Evolutionary conservation across 37 sponge, comb jelly and placozoan species (phyloP), one percentile per base, ranked within the genome.

Genomic region (Tethya wilhelma): DNA sequence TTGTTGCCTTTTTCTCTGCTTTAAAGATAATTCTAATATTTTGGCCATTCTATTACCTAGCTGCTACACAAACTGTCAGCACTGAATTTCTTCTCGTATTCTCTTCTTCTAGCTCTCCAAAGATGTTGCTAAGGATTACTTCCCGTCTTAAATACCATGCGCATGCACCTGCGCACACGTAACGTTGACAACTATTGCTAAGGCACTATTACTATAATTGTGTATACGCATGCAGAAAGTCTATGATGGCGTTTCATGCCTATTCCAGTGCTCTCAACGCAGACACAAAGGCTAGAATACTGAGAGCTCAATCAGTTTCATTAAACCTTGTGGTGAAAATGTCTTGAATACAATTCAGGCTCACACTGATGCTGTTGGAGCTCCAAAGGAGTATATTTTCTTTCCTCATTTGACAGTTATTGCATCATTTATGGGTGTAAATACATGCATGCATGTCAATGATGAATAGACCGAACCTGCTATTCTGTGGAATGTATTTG

Each of bases 401-500:
- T 75, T 22, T 38, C 77, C 77, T 4, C 43, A 60, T 30, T 44
- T 75, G 2, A 75, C 77, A 2, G 44, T 40, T 25, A 38, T 28
- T 28, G 77, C 77, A 2, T 75, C 77, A 4, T 60, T 75, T 1
- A 75, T 75, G 77, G 77, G 77, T 37, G 30, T 40, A 60, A 60
- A 60, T 60, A 26, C 63, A n/a, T 60, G 25, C 26, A 60, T 60
- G 7, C 20, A 60, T 7, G 28, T 60, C 23, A 60, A 60, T n/a
- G 29, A 67, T 29, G 71, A 42, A 8, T 71, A 53, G 71, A 5
- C 3, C 7, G 71, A 71, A 44, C 71, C 71, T 9, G 53, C 53
- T 9, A 71, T 71, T 7, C 42, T 71, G 5, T 71, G 71, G 71
- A 44, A 44, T 25, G 71, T 71, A n/a, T 23, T 71, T 25, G 71